Base-by-base conservation (phyloP, 2,888 invertebrate genomes). In the Sialis lutaria region DNA sequence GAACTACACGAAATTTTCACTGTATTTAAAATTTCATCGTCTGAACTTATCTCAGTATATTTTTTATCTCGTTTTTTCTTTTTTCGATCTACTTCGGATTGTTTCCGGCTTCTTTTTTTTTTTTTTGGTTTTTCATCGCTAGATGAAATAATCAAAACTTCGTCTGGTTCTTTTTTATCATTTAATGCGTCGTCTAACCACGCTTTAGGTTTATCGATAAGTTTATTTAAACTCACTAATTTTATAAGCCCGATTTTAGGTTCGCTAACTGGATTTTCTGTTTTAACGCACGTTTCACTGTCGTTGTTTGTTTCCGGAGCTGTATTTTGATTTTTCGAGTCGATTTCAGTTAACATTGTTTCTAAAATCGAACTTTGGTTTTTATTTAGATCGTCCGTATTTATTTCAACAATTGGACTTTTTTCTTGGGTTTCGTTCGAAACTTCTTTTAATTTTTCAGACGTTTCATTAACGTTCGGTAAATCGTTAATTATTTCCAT, bases 211-310 rank as follows among this genome's bases (percentile, higher is more conserved):
- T 47, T 47, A 31, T 59, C 61, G 9, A 62, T 55, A n/a, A 64
- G 51, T 54, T 62, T 64, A 31, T 54, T 58, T 12, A 64, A 60
- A 51, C 63, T 62, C n/a, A 64, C 59, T 42, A 63, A 54, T 51
- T 61, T 61, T 46, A 64, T 57, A 47, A 55, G 48, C 8, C 47
- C 42, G 6, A 35, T 37, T 45, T 45, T 45, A 7, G 9, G 8
- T 8, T 22, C 37, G 5, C n/a, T n/a, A n/a, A 7, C 42, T 13
- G 30, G 8, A 9, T 5, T 32, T 7, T 13, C 43, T 9, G 30
- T 30, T 42, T 42, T 22, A 22, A 22, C 22, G 4, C 22, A 22
- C 4, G 4, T 2, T 12, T 10, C 13, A 12, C 13, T 39, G 10
- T 6, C 39, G 13, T 39, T 6, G 6, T 6, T 39, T 7, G 6